Evolutionary conservation across 2,113 vertebrate species (phyloP).

Genomic region (Antigone vipio): DNA sequence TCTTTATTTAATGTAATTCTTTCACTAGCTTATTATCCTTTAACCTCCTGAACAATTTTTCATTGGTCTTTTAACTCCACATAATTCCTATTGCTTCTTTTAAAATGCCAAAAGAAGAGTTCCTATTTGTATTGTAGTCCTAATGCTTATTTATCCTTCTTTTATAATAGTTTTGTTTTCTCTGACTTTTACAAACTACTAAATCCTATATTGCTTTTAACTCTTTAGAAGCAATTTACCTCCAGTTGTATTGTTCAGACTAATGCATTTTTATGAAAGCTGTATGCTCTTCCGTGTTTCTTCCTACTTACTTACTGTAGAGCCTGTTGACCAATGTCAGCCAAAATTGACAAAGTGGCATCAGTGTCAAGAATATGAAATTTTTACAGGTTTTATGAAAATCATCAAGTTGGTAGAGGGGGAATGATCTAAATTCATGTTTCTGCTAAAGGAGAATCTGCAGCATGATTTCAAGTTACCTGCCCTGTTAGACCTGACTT

Average conservation of each 20-base stretch:
- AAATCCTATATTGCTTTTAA: neutral
- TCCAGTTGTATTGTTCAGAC: neutral
- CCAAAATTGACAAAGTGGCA: neutral
- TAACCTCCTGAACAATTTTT: neutral
- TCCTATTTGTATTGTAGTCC: neutral
- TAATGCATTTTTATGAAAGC: neutral
- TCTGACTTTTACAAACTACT: neutral
- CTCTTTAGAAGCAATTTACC: neutral
- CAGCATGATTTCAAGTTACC: neutral
- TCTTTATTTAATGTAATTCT: neutral
- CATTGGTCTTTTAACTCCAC: neutral
- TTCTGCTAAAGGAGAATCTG: neutral
- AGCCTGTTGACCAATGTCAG: neutral
- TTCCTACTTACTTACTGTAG: neutral
- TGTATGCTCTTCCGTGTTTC: neutral
- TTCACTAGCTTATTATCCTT: neutral
- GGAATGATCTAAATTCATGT: neutral
- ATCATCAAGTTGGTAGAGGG: neutral
- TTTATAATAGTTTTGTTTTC: neutral
- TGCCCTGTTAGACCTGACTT: neutral
- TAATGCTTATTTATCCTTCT: neutral
- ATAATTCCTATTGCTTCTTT: neutral
- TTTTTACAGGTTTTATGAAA: neutral
- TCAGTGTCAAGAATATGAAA: neutral
- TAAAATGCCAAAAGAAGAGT: neutral